Base-by-base conservation (phyloP, 2,888 invertebrate genomes). In the Drosophila mimica region DNA sequence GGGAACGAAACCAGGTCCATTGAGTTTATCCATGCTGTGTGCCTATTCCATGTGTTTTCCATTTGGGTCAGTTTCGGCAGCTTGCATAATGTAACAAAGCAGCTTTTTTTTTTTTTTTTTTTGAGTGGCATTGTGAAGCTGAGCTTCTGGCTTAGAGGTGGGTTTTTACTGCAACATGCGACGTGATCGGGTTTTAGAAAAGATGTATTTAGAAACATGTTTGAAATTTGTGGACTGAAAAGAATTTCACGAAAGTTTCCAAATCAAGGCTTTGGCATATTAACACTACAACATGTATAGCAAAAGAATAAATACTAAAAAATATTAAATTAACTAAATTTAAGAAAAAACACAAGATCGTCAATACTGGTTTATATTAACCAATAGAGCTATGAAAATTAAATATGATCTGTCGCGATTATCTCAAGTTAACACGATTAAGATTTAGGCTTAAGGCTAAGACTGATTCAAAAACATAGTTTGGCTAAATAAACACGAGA, bases 71-170 rank as follows among this genome's bases (percentile, higher is more conserved):
- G 69, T 70, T 70, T 69, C 60, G 62, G 76, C 70, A 61, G 70
- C 74, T 89, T 90, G 84, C 87, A 79, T 82, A 81, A 83, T 86
- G 69, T 76, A 66, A 67, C 68, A 74, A 74, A 67, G 68, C 66
- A 53, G 36, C 7, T 30, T 43, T 30, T 51, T 7, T 40, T n/a
- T n/a, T n/a, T n/a, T n/a, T n/a, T n/a, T n/a, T n/a, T n/a, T 33
- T 13, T 8, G 7, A 34, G 49, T 11, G 20, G 9, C 43, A 11
- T 28, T 17, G 33, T 20, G 33, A 20, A 36, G 33, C 30, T 62
- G 25, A 43, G 25, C 20, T 4, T 46, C 9, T 34, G 25, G 33
- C 25, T 67, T 67, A 36, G 53, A 48, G 28, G 33, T 43, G 31
- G n/a, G 43, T 48, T 66, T 31, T 28, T 34, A 25, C 5, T 36